Conservation (phyloP, 2,113 vertebrate genomes). For the Gymnocephalus cernua region DNA sequence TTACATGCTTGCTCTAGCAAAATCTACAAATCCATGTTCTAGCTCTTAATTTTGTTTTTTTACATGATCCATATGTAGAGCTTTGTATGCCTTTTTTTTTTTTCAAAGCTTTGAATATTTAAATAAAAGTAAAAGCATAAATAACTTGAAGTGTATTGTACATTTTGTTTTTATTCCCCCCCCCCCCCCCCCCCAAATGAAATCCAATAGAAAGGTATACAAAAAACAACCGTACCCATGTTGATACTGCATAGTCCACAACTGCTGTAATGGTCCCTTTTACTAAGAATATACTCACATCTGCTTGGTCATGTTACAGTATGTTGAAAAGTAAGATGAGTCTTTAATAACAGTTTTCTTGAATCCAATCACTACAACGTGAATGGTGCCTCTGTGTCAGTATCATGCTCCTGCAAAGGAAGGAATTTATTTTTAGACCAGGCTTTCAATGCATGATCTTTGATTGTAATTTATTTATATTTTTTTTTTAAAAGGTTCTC, state of each 20-base stretch:
- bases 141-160: conserved; percentile 9
- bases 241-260: neutral
- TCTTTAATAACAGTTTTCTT: neutral
- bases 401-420: conserved; percentile 87
- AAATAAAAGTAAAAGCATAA: conserved; percentile 39
- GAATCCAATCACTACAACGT: conserved; percentile 53
- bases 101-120: conserved; percentile 19
- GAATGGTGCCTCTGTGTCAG: conserved; percentile 85
- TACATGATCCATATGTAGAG: conserved; percentile 18
- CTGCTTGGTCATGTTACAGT: neutral
- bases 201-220: neutral
- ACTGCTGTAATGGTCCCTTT: neutral
- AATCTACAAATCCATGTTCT: neutral
- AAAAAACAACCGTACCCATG: neutral
- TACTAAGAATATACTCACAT: neutral
- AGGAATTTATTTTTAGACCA: neutral
- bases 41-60: neutral
- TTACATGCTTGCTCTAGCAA: neutral
- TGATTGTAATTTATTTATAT: no score
- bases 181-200: neutral
- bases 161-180: no score
- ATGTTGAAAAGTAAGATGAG: neutral
- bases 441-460: neutral
- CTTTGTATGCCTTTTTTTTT: neutral
- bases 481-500: conserved; percentile 8